Base-by-base conservation (phyloP, 2,113 vertebrate genomes). In the Ciconia boyciana region DNA sequence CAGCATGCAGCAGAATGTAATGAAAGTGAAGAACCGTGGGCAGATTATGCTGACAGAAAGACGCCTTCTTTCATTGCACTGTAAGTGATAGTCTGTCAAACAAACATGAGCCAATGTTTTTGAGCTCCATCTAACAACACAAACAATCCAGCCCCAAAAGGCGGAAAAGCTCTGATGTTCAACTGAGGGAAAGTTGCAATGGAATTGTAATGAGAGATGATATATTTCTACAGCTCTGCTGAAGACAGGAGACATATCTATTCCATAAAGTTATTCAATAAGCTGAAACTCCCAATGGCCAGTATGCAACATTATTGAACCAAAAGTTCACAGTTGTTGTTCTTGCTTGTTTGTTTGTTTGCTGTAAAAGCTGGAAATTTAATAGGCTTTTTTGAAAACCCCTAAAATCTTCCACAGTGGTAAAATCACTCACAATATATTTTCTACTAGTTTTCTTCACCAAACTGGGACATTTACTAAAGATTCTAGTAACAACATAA, bases 1-100 rank as follows among this genome's bases (percentile, higher is more conserved):
- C 94, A 96, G 80, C 88, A 82, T 72, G 55, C 60, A 97, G 57
- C 83, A 96, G 83, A 96, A 97, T 29, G 31, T 71, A 91, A 95
- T 66, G 83, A 95, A 97, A 97, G 87, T 51, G 93, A 97, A 61
- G 93, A 97, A 96, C 26, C 1, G 9, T 90, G 75, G 89, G 61
- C 36, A 97, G 90, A 93, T 85, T 75, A 94, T 52, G 70, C 46
- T 93, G 90, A 96, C 71, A 77, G 88, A 72, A 71, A 83, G 60
- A 95, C 11, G 3, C 52, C 41, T 75, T 18, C 65, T 86, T 91
- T 94, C 25, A 0, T 77, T 89, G 64, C 93, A 44, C 71, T 66
- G 55, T 71, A 94, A 96, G 55, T 90, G 76, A 93, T 96, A 94
- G 83, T 49, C 77, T 97, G 81, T 54, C 92, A 91, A 76, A 51